Base-by-base conservation (phyloP, 2,797 vertebrate genomes). In the Acridotheres tristis region DNA sequence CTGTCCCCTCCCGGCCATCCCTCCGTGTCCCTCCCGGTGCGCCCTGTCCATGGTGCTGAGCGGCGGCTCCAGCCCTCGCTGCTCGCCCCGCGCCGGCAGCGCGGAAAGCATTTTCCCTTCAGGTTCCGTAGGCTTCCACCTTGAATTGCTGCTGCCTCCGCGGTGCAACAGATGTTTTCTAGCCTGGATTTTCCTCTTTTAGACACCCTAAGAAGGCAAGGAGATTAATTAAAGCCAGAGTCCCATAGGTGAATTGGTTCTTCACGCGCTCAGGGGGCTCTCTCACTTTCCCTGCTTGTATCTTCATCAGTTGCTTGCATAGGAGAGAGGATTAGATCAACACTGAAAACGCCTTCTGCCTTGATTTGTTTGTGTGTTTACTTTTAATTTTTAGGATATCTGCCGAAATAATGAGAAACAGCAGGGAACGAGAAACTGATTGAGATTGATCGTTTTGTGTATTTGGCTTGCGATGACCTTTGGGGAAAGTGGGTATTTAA, bases 11-110 rank as follows among this genome's bases (percentile, higher is more conserved):
- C 16, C 47, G 4, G 50, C 50, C 58, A 0, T 7, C 17, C 34
- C 50, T 7, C 43, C 26, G 21, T 0, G 36, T 10, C 32, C n/a
- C 32, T 10, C 16, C 63, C 53, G 34, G 22, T 3, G 43, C 16
- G 27, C 76, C 36, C 89, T 95, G 91, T 94, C 95, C 95, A 57
- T 92, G 96, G 94, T 96, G 91, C 96, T 96, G 96, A 95, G 45
- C 26, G 6, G 17, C 40, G 8, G 11, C 23, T 36, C 11, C n/a
- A 4, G 36, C 13, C 20, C 25, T 30, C 50, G 15, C 66, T 47
- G n/a, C 34, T 5, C 26, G 10, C n/a, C 3, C 23, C 13, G 21
- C 21, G 17, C 58, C 65, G 8, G 19, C 61, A 4, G 38, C 51
- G 2, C 25, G 27, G 7, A 30, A 16, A 51, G 43, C 7, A 0